Conservation (phyloP, 2,888 invertebrate species). For the Mechanitis mazaeus region DNA sequence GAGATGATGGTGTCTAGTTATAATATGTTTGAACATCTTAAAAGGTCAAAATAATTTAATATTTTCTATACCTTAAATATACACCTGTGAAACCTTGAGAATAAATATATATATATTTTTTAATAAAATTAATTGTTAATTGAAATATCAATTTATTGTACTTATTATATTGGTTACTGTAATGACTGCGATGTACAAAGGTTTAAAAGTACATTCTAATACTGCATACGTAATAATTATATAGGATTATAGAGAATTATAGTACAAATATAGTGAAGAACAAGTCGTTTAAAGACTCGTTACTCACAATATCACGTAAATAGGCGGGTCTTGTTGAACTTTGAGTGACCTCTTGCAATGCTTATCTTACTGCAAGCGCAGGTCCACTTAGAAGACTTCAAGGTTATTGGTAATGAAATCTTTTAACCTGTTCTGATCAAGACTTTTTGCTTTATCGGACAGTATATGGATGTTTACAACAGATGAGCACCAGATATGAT, state of each 20-base stretch:
- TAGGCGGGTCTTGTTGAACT: slow-evolving; percentile 4
- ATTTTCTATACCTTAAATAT: too few relatives aligned
- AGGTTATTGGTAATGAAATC: slow-evolving; percentile 16
- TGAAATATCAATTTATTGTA: too few relatives aligned
- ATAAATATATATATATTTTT: too few relatives aligned
- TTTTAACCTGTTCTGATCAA: slow-evolving; percentile 4
- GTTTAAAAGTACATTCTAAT: too few relatives aligned
- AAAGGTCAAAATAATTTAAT: too few relatives aligned
- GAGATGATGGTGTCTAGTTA: too few relatives aligned
- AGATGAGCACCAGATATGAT: too few relatives aligned
- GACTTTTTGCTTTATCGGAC: neutral
- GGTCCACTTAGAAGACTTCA: slow-evolving; percentile 11
- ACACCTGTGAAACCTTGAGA: too few relatives aligned
- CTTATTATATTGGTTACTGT: too few relatives aligned
- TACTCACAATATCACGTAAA: neutral
- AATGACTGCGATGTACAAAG: too few relatives aligned
- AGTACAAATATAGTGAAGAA: neutral
- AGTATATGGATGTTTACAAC: neutral
- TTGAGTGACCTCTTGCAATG: neutral
- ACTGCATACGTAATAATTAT: neutral
- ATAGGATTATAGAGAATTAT: neutral
- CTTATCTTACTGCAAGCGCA: slow-evolving; percentile 18
- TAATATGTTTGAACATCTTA: too few relatives aligned
- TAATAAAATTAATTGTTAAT: too few relatives aligned
- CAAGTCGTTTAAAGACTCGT: neutral